phyloP scores from a whole-genome alignment of 2,113 vertebrate species.

The Psilopogon haemacephalus region DNA sequence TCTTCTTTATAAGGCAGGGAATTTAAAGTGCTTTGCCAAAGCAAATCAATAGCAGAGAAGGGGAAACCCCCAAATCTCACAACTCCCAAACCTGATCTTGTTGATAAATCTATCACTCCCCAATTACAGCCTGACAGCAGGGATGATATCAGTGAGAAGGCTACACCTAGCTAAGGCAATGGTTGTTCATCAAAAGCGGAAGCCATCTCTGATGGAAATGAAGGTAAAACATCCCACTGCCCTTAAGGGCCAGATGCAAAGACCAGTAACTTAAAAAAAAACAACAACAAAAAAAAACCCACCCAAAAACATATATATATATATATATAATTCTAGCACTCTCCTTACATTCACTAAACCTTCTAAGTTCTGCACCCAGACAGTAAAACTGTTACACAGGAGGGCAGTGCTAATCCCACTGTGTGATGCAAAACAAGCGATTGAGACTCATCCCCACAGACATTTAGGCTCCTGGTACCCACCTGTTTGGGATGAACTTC shows the following conservation, averaged over 20 bases:
- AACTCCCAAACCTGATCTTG: neutral
- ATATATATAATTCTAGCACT: neutral
- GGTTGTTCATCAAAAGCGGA: slow-evolving; percentile 14
- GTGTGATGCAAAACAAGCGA: neutral
- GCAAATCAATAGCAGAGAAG: neutral
- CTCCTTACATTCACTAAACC: neutral
- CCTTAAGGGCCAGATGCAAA: no score
- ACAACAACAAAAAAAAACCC: neutral
- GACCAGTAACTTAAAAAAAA: neutral
- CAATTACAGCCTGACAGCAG: neutral
- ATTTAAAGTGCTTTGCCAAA: neutral
- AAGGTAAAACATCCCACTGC: neutral
- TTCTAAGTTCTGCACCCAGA: neutral
- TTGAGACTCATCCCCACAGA: neutral
- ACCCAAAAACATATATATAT: no score
- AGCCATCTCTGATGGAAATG: neutral
- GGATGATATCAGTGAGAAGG: neutral
- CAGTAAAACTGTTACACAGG: neutral
- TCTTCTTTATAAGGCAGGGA: neutral
- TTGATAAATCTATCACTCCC: neutral
- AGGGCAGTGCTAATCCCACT: neutral
- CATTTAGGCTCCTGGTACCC: neutral
- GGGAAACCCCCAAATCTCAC: neutral
- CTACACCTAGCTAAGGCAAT: neutral
- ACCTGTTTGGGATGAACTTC: neutral